Evolutionary conservation across 2,888 invertebrate genomes (phyloP).

Genomic region (Trichogramma evanescens): DNA sequence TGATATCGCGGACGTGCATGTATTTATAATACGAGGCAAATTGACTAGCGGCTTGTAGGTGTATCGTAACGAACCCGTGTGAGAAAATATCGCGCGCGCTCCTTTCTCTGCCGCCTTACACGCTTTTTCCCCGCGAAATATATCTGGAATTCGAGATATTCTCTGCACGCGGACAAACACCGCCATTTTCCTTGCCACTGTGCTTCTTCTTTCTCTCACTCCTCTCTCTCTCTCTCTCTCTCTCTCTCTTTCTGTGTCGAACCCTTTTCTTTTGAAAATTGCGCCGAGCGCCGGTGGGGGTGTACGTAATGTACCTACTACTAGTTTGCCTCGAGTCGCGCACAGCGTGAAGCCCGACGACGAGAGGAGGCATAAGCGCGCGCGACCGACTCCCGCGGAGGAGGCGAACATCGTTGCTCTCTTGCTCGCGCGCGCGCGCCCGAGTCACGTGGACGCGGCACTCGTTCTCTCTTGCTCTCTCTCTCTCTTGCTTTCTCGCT

Average conservation of each 20-base stretch:
- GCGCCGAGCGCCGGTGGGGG: too few species aligned
- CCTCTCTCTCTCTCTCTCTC: conserved; percentile 2
- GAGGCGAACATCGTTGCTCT: background rate
- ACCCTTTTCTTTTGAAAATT: too few species aligned
- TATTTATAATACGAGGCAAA: too few species aligned
- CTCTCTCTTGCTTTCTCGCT: background rate
- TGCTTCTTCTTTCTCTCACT: background rate
- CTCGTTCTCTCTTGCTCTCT: conserved; percentile 13
- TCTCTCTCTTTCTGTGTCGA: background rate
- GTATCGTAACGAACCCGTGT: too few species aligned
- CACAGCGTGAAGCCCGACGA: background rate
- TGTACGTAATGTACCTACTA: too few species aligned
- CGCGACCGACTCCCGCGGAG: conserved; percentile 9
- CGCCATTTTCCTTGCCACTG: background rate
- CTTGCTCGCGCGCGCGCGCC: conserved; percentile 9
- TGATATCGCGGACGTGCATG: too few species aligned
- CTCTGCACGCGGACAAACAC: too few species aligned
- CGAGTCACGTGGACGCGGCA: conserved; percentile 26
- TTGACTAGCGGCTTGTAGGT: too few species aligned
- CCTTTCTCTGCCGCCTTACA: too few species aligned
- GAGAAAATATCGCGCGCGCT: too few species aligned
- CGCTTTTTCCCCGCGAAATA: too few species aligned
- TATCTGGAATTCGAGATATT: too few species aligned
- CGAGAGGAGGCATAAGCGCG: conserved; percentile 1
- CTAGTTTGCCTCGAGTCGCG: background rate